A percentile compares a stretch with the other conserved stretches of the same genome.
Evolutionary conservation across 1,140 invertebrate species (phyloP).

Genomic region (Drosophila miranda): DNA sequence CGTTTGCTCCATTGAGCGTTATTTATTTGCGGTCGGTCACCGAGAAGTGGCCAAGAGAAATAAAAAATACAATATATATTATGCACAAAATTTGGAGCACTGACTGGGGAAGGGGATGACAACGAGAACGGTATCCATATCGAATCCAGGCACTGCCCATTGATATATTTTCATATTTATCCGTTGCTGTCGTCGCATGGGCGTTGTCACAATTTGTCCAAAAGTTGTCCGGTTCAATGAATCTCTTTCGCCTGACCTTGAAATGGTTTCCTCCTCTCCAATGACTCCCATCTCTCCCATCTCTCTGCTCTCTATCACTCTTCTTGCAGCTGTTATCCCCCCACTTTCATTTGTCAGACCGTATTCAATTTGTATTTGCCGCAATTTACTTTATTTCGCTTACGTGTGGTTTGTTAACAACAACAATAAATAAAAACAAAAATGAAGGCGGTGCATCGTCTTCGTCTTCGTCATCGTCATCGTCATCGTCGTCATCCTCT

Average conservation of each 20-base stretch:
- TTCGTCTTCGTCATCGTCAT: constrained; percentile 23
- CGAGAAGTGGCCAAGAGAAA: constrained; percentile 1
- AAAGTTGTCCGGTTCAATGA: constrained; percentile 58
- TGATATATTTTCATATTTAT: not conserved
- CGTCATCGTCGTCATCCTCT: constrained; percentile 13
- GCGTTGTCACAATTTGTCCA: constrained; percentile 72
- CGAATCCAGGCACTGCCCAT: no score
- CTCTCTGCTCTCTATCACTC: constrained; percentile 17
- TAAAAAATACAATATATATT: not conserved
- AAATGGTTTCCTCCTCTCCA: constrained; percentile 45
- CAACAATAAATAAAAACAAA: constrained; percentile 11
- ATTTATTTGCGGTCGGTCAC: constrained; percentile 74
- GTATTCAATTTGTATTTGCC: constrained; percentile 53
- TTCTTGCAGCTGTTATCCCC: constrained; percentile 39
- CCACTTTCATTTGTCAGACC: constrained; percentile 51
- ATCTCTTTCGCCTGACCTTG: constrained; percentile 63
- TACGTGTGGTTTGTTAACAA: constrained; percentile 51
- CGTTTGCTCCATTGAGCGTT: constrained; percentile 55
- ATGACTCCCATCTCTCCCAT: not conserved
- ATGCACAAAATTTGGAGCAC: constrained; percentile 17
- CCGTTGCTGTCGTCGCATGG: constrained; percentile 26
- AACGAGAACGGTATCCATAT: constrained; percentile 2
- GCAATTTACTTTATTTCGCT: constrained; percentile 49
- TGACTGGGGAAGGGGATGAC: not conserved
- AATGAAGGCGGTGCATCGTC: constrained; percentile 10